Base-by-base conservation (phyloP, 92 coral and sea anemone genomes). In the Epizoanthus scotinus region DNA sequence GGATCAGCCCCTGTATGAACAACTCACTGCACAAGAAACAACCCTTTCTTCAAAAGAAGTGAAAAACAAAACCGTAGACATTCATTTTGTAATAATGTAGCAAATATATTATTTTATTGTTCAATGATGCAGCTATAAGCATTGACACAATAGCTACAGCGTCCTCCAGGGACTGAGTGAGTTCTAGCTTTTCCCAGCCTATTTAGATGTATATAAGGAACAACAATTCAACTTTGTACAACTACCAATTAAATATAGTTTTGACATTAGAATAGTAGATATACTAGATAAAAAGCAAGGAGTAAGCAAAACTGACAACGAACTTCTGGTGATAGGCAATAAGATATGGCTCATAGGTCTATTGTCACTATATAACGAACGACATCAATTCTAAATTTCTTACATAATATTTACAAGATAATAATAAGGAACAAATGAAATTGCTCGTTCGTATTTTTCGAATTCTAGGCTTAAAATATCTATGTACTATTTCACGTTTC, bases 201-300 rank as follows among this genome's bases (percentile, higher is more conserved):
- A 34, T n/a, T 38, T 25, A 21, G n/a, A n/a, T n/a, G n/a, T 44
- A 18, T 44, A 13, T 42, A 21, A 8, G 44, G 40, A 36, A 10
- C 73, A 36, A 26, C 2, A 52, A 49, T 52, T 25, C 78, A 71
- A 28, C 28, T 71, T 13, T 71, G 18, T 71, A 68, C 54, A 68
- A n/a, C 73, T 68, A 20, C 54, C 29, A 68, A 38, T 38, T 68
- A 38, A 68, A 68, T 68, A 68, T 21, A 42, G 54, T 38, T 29
- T 29, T 5, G 40, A 27, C 40, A 36, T 6, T 62, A 24, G 27
- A 14, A 26, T 25, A 26, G 6, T 17, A 62, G 5, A 60, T 63
- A 26, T 63, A n/a, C n/a, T n/a, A 24, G 5, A 28, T 14, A 14
- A 19, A 29, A 29, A 44, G 50, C 14, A 44, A 44, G 12, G 12